Evolutionary conservation across 2,113 vertebrate species (phyloP).

Genomic region (rat (Rattus norvegicus)): DNA sequence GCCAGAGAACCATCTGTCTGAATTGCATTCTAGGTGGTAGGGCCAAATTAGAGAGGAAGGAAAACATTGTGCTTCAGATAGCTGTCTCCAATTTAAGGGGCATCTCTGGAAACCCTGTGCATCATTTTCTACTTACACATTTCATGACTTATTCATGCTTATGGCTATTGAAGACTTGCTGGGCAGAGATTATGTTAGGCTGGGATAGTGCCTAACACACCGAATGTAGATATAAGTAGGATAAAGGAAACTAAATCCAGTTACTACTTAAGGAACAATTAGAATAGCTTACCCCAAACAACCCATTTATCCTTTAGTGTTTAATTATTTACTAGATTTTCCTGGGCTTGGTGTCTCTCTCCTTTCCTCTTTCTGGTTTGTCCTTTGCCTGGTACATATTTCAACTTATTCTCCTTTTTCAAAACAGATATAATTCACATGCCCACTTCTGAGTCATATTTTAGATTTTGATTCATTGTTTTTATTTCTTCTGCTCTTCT

Average conservation of each 20-base stretch:
- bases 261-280: not conserved
- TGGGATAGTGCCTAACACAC: not conserved
- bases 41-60: not conserved
- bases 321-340: not conserved
- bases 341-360: rapidly evolving
- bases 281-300: not conserved
- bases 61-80: not conserved
- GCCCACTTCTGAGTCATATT: not conserved
- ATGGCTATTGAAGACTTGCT: not conserved
- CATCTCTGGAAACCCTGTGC: not conserved
- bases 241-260: not conserved
- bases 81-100: not conserved
- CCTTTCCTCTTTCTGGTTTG: not conserved
- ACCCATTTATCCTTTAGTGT: not conserved
- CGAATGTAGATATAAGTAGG: not conserved
- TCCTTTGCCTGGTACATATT: not conserved
- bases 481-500: not conserved
- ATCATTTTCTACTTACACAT: not conserved
- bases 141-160: slow-evolving; percentile 6
- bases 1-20: not conserved
- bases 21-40: not conserved
- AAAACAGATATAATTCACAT: not conserved
- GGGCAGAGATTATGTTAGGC: too few relatives aligned
- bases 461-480: not conserved
- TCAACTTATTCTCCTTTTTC: not conserved